phyloP scores from a whole-genome alignment of 2,888 invertebrate species.

The Meiosimyza decipiens region DNA sequence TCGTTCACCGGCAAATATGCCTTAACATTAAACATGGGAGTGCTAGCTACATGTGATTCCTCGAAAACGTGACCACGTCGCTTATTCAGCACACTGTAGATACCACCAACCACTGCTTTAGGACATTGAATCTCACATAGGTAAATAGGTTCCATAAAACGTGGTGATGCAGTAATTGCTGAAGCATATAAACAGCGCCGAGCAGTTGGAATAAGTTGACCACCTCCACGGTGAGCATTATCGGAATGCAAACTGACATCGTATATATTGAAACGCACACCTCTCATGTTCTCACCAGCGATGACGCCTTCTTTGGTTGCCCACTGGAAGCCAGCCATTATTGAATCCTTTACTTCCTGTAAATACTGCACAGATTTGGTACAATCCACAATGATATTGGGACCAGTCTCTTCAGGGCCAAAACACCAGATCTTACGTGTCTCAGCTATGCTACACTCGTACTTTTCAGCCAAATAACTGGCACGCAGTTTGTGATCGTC shows the following conservation, averaged over 20 bases:
- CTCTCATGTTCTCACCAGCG: constrained; percentile 98
- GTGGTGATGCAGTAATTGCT: constrained; percentile 90
- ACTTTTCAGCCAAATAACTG: constrained; percentile 93
- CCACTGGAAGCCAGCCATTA: constrained; percentile 99
- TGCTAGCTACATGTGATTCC: constrained; percentile 92
- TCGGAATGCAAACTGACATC: constrained; percentile 99
- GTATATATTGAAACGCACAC: constrained; percentile 95
- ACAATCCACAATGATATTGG: constrained; percentile 96
- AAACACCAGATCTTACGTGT: constrained; percentile 99
- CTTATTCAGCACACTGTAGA: constrained; percentile 97
- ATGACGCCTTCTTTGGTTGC: constrained; percentile 99
- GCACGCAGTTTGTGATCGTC: constrained; percentile 98
- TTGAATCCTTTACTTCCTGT: constrained; percentile 99
- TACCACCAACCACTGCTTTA: constrained; percentile 95
- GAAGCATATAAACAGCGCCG: constrained; percentile 97
- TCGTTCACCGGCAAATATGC: constrained; percentile 99
- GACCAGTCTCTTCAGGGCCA: constrained; percentile 98
- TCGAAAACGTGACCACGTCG: constrained; percentile 98
- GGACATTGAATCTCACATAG: constrained; percentile 99
- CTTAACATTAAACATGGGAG: constrained; percentile 99
- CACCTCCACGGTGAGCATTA: constrained; percentile 99
- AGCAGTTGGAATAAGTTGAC: constrained; percentile 99
- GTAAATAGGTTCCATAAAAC: constrained; percentile 99
- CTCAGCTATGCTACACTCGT: constrained; percentile 96
- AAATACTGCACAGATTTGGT: constrained; percentile 99